These are phyloP conservation scores for Dasyurus viverrinus DNA, from an alignment of 2,113 vertebrate genomes.

Conservation along the genomic window DNA sequence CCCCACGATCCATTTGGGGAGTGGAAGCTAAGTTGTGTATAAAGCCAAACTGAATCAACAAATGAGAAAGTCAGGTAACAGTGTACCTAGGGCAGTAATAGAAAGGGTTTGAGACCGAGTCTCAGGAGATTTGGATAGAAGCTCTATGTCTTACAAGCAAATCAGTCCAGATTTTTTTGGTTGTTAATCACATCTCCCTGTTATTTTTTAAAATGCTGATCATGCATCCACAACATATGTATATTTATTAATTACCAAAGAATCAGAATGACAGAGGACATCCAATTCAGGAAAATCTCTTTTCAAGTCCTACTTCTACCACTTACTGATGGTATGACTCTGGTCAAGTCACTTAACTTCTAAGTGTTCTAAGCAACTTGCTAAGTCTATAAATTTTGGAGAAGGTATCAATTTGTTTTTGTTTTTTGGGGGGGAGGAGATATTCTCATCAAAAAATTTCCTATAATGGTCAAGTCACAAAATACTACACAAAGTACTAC, in stretches of 20 bases:
- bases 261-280: background rate
- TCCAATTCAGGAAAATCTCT: background rate
- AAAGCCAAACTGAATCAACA: background rate
- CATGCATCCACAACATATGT: background rate
- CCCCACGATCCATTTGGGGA: background rate
- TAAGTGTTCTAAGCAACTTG: background rate
- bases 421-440: background rate
- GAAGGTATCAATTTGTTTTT: background rate
- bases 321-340: background rate
- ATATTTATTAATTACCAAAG: background rate
- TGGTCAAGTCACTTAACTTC: background rate
- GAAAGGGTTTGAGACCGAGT: background rate
- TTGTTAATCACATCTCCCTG: background rate
- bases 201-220: background rate
- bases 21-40: background rate
- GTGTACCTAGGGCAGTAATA: background rate
- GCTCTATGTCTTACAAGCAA: background rate
- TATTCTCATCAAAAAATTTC: background rate
- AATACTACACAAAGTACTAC: background rate
- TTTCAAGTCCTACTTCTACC: background rate
- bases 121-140: background rate
- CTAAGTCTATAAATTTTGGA: background rate
- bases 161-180: background rate
- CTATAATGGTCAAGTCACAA: background rate
- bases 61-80: background rate